Percentiles rank a stretch among this genome's conserved stretches.
phyloP scores from a whole-genome alignment of 2,888 invertebrate species.

The Trichopoda pennipes region DNA sequence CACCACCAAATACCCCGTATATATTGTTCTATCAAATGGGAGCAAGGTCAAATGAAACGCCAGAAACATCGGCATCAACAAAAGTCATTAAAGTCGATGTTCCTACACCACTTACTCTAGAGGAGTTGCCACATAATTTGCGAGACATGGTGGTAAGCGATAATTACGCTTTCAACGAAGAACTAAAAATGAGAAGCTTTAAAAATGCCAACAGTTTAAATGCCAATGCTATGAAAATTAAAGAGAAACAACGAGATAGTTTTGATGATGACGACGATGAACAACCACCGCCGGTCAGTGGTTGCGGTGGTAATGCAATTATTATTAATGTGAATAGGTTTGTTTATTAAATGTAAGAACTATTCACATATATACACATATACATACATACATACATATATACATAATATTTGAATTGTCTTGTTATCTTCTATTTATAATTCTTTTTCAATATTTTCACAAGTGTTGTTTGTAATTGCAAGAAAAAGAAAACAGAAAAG shows the following conservation, averaged over 20 bases:
- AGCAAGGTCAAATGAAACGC: slow-evolving; percentile 74
- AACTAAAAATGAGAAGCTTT: slow-evolving; percentile 74
- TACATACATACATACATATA: slow-evolving; percentile 36
- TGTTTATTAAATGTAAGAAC: slow-evolving; percentile 74
- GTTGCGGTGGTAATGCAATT: slow-evolving; percentile 79
- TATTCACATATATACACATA: slow-evolving; percentile 14
- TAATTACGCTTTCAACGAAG: slow-evolving; percentile 77
- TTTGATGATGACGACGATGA: slow-evolving; percentile 78
- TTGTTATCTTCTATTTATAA: slow-evolving; percentile 45
- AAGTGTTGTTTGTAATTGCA: slow-evolving; percentile 40
- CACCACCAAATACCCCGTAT: slow-evolving; percentile 90
- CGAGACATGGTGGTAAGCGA: slow-evolving; percentile 78
- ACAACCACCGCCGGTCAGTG: slow-evolving; percentile 77
- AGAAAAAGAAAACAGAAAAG: neutral
- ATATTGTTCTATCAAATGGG: slow-evolving; percentile 88
- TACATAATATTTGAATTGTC: slow-evolving; percentile 29
- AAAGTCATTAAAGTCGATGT: slow-evolving; percentile 76
- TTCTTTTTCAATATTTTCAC: slow-evolving; percentile 44
- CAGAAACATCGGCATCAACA: slow-evolving; percentile 71
- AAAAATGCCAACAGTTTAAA: slow-evolving; percentile 70
- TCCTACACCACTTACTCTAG: slow-evolving; percentile 74
- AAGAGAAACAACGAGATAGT: slow-evolving; percentile 67
- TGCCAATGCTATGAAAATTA: slow-evolving; percentile 63
- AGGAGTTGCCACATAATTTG: slow-evolving; percentile 78
- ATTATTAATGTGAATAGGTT: slow-evolving; percentile 79